A percentile compares a stretch with the other conserved stretches of the same genome.
Evolutionary conservation across 2,888 invertebrate species (phyloP).

Genomic region (Drosophila fulvimacula): DNA sequence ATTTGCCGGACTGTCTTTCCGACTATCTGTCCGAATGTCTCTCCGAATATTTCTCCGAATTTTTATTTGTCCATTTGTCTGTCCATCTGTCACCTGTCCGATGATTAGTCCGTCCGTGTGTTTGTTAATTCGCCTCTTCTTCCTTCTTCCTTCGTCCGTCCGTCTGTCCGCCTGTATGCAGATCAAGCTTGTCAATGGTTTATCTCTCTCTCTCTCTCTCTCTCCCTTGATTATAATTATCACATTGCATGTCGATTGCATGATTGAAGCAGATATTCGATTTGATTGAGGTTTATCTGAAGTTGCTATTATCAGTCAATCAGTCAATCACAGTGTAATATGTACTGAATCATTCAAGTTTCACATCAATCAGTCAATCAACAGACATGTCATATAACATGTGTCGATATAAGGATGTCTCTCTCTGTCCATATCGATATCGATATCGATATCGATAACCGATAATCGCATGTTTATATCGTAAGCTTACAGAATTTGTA

Average conservation of each 20-base stretch:
- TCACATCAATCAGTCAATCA: not conserved
- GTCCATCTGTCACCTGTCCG: fast-evolving
- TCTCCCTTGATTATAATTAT: no score
- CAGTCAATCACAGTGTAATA: no score
- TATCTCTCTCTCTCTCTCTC: no score
- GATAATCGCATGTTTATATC: not conserved
- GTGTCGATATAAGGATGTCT: no score
- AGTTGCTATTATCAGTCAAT: no score
- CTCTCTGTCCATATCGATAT: not conserved
- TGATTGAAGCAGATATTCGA: no score
- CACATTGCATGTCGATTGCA: no score
- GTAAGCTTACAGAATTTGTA: not conserved
- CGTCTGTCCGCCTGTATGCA: not conserved
- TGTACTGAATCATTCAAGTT: not conserved
- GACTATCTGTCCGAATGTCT: not conserved
- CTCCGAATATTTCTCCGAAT: not conserved
- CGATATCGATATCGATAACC: not conserved
- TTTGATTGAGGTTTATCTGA: no score
- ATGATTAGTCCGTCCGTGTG: not conserved
- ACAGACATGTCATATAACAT: no score
- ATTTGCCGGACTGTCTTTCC: not conserved
- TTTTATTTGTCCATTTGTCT: not conserved
- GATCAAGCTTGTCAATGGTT: no score
- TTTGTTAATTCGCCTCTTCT: no score
- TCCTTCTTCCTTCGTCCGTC: not conserved